Base-by-base conservation (phyloP, 2,113 vertebrate species). In the Scomber colias region DNA sequence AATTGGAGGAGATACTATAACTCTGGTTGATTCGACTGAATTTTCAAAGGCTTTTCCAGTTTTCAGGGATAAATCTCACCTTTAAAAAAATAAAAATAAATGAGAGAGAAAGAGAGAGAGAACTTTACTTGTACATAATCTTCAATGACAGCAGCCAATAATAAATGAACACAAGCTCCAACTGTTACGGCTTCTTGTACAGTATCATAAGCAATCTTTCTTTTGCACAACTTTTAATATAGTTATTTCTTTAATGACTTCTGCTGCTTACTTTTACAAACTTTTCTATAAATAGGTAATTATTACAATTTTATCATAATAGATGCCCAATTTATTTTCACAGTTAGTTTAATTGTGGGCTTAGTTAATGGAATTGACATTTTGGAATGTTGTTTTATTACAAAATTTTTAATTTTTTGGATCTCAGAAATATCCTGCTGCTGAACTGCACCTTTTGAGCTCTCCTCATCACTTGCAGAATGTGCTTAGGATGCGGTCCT, bases 361-460 rank as follows among this genome's bases (percentile, higher is more conserved):
- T 79, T 51, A 50, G 61, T 69, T 74, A 83, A 79, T 83, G 44
- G 62, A 83, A 50, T 44, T 83, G 81, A 87, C 75, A 86, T 87
- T 90, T 85, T 57, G 27, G 31, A 62, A 63, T 73, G 30, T 60
- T 46, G 14, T 68, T 57, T 70, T 50, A 51, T 82, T 70, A 24
- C 27, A 67, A 49, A 63, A 35, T 15, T 54, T 54, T 24, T 53
- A 40, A 16, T 69, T 76, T 64, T 60, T 71, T 63, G 53, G 46
- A 62, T 76, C 50, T 44, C 24, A 59, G 53, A 62, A 14, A 70
- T 84, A 90, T 83, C 77, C 75, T 59, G 16, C 70, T 13, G 50
- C 56, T 55, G 62, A 78, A 64, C 74, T 50, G 67, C 49, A 57
- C 77, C 77, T 77, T 72, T 53, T 59, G 69, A 63, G 73, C 79